A percentile compares a stretch with the other conserved stretches of the same genome.
Evolutionary conservation across 2,797 vertebrate species (phyloP).

Genomic region (Babyrousa celebensis): DNA sequence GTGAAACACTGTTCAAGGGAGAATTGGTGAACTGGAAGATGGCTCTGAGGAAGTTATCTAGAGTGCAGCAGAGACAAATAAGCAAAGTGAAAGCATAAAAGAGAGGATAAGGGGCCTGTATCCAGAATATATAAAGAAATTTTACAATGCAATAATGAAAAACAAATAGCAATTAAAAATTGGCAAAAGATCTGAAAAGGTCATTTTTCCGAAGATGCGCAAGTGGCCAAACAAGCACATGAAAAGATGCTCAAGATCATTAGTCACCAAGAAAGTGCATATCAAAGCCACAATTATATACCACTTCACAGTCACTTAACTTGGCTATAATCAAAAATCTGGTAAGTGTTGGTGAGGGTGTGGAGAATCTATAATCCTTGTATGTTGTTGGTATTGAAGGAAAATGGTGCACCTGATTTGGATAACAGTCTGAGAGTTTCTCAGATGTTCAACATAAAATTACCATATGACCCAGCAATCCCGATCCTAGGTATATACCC

Average conservation of each 20-base stretch:
- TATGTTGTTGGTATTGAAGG: not conserved
- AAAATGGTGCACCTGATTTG: constrained; percentile 39
- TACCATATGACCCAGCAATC: not conserved
- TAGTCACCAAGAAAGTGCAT: constrained; percentile 8
- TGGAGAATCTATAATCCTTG: constrained; percentile 17
- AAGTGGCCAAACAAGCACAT: not conserved
- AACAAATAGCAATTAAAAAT: constrained; percentile 2
- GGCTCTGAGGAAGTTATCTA: constrained; percentile 40
- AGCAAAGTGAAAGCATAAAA: constrained; percentile 2
- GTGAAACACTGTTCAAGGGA: not conserved
- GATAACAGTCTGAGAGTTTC: not conserved
- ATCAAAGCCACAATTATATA: constrained; percentile 22
- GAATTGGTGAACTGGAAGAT: constrained; percentile 21
- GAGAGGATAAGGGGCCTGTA: not conserved
- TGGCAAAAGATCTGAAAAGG: not conserved
- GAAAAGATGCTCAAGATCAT: constrained; percentile 5
- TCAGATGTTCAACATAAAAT: constrained; percentile 39
- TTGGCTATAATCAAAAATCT: constrained; percentile 24
- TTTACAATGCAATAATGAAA: constrained; percentile 38
- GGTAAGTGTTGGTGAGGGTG: not conserved
- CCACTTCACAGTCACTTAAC: not conserved
- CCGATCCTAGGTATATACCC: not conserved
- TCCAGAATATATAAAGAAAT: not conserved
- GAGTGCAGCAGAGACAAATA: constrained; percentile 1
- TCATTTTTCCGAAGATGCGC: constrained; percentile 30